Base-by-base conservation (phyloP, 2,113 vertebrate species). In the Eulemur rufifrons region DNA sequence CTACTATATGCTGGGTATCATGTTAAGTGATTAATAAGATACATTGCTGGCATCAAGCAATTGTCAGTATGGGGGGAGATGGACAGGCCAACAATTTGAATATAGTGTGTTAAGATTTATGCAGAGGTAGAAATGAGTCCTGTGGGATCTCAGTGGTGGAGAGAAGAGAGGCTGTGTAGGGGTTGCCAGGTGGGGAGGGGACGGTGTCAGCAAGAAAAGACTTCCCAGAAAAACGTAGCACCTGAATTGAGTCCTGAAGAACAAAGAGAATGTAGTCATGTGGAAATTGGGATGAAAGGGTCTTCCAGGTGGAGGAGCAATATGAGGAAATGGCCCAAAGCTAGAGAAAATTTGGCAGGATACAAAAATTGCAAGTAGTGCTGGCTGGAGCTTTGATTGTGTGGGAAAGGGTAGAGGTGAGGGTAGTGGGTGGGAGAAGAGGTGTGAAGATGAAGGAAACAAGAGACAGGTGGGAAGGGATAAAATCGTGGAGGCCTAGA, bases 151-250 rank as follows among this genome's bases (percentile, higher is more conserved):
- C 39, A 13, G 1, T 14, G 50, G 9, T 32, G 8, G 54, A 59
- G 66, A 64, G 6, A 54, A 39, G 56, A 81, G 8, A 78, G 1
- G 6, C 6, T 50, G 0, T 45, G 10, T n/a, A 10, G 15, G 9
- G 2, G 12, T 2, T 11, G 9, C 17, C 3, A 12, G 50, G 50
- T 50, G 5, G 34, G 7, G 6, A 13, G 4, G 15, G 27, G 8
- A 8, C n/a, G 15, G 11, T 21, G 25, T 56, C 15, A 29, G 37
- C 9, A 73, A 42, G 18, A 27, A 74, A 77, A 83, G 37, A 66
- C 25, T 76, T 27, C 27, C 23, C 29, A 66, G 39, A 45, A 77
- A 94, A 61, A 18, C 8, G 0, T 34, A 71, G 27, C 52, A 12
- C 20, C 52, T 80, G 39, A 83, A 54, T 6, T 27, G 25, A 71